Evolutionary conservation across 1,140 invertebrate genomes (phyloP).

Genomic region (Microvelia longipes): DNA sequence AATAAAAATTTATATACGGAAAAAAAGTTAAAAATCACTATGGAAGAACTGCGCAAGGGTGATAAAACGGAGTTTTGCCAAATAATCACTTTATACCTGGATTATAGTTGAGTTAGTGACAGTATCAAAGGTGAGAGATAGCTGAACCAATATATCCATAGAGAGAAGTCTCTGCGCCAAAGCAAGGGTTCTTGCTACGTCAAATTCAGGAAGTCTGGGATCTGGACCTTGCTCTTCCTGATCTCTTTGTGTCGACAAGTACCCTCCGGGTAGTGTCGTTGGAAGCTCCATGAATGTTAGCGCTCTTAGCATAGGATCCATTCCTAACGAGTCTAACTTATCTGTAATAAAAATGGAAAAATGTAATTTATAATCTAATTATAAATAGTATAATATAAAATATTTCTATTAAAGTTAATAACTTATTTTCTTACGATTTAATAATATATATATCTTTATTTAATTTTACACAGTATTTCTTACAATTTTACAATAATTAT

Average conservation of each 20-base stretch:
- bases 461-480: no score
- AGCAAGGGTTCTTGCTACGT: constrained; percentile 17
- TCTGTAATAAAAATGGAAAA: constrained; percentile 13
- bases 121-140: constrained; percentile 13
- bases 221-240: constrained; percentile 18
- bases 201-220: constrained; percentile 9
- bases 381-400: background rate
- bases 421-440: background rate
- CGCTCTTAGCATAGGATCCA: constrained; percentile 17
- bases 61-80: no score
- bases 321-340: constrained; percentile 15
- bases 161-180: constrained; percentile 18
- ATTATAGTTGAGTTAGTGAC: constrained; percentile 15
- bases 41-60: no score
- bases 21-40: no score
- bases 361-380: background rate
- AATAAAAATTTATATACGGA: no score
- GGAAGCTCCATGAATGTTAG: constrained; percentile 9
- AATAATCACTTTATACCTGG: constrained; percentile 13
- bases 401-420: background rate
- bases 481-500: no score
- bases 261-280: background rate
- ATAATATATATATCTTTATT: background rate
- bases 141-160: constrained; percentile 19
- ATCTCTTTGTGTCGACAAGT: constrained; percentile 14